These are phyloP conservation scores for Drosophila bunnanda DNA, from an alignment of 2,888 invertebrate species.

Conservation along the genomic window DNA sequence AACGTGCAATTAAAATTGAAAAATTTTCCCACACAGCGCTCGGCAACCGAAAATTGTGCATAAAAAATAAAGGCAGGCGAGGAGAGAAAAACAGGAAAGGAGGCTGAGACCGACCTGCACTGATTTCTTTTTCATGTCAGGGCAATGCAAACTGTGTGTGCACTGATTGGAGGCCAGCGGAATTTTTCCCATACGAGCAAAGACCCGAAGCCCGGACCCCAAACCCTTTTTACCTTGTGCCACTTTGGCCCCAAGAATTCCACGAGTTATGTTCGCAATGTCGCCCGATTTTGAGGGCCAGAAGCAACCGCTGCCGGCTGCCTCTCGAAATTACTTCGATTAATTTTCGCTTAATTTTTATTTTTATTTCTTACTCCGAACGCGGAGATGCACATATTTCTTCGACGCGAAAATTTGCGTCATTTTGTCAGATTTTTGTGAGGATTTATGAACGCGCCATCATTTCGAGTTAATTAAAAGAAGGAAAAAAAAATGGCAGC, in stretches of 20 bases:
- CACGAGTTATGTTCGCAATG: slow-evolving; percentile 72
- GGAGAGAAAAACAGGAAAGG: slow-evolving; percentile 17
- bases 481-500: slow-evolving; percentile 19
- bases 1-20: slow-evolving; percentile 82
- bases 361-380: slow-evolving; percentile 76
- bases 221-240: slow-evolving; percentile 71
- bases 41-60: slow-evolving; percentile 60
- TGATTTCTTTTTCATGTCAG: slow-evolving; percentile 82
- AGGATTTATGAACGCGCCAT: slow-evolving; percentile 69
- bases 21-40: slow-evolving; percentile 82
- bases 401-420: slow-evolving; percentile 65
- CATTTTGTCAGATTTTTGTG: slow-evolving; percentile 69
- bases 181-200: slow-evolving; percentile 77
- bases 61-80: slow-evolving; percentile 9
- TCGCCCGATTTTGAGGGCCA: slow-evolving; percentile 48
- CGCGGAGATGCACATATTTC: slow-evolving; percentile 61
- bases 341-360: slow-evolving; percentile 80
- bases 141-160: slow-evolving; percentile 70
- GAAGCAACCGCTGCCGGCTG: slow-evolving; percentile 14
- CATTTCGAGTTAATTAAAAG: slow-evolving; percentile 73
- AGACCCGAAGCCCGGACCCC: slow-evolving; percentile 16
- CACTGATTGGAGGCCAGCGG: slow-evolving; percentile 78
- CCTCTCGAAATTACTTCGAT: slow-evolving; percentile 70
- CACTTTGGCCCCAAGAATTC: slow-evolving; percentile 76
- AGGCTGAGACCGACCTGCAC: slow-evolving; percentile 62